Percentiles rank a stretch among this genome's conserved stretches.
Evolutionary conservation across 2,888 invertebrate species (phyloP).

Genomic region (Tachina fera): DNA sequence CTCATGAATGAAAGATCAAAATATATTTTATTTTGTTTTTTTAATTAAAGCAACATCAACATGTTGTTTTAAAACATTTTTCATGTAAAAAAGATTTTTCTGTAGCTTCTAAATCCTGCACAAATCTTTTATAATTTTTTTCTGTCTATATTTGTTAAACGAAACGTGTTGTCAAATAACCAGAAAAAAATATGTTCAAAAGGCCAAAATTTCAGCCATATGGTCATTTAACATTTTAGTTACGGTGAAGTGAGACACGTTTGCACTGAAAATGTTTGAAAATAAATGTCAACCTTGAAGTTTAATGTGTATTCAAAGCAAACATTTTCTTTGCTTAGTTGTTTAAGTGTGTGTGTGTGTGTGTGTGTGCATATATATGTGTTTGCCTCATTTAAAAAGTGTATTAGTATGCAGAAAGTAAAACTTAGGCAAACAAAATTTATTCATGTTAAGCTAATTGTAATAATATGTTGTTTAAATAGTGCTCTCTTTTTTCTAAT

Average conservation of each 20-base stretch:
- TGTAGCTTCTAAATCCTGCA: not conserved
- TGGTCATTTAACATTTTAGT: not conserved
- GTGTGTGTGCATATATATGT: not conserved
- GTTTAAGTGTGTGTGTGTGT: not conserved
- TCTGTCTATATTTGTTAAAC: not conserved
- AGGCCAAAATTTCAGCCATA: not conserved
- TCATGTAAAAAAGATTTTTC: not conserved
- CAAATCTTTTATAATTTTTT: not conserved
- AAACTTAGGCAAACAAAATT: not conserved
- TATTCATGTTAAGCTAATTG: constrained; percentile 48
- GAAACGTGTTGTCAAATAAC: too few species aligned
- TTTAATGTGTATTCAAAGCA: constrained; percentile 39
- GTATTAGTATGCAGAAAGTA: not conserved
- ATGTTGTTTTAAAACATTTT: too few species aligned
- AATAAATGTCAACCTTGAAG: constrained; percentile 62
- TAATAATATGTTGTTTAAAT: constrained; percentile 49
- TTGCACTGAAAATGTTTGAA: constrained; percentile 2
- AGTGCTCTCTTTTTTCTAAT: constrained; percentile 27
- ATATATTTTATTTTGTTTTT: too few species aligned
- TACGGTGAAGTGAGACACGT: constrained; percentile 3
- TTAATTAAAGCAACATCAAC: too few species aligned
- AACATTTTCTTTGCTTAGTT: not conserved
- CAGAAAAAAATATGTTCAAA: not conserved
- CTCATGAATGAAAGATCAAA: too few species aligned
- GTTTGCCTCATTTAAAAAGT: too few species aligned